Evolutionary conservation across 1,140 invertebrate species (phyloP).

Genomic region (Megalonaias nervosa): DNA sequence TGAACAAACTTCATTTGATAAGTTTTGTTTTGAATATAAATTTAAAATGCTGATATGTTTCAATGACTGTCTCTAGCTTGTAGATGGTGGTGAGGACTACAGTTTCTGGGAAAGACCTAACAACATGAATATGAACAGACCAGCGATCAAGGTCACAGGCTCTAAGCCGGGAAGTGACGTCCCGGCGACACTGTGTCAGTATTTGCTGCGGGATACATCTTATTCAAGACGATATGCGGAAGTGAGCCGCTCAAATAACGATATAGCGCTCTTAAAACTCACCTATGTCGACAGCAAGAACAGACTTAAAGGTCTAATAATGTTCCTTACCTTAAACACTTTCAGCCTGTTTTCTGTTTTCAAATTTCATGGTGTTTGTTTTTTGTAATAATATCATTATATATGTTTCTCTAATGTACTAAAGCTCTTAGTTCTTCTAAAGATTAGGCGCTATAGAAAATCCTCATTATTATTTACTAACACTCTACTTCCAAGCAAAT

Average conservation of each 20-base stretch:
- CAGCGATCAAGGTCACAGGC: conserved; percentile 76
- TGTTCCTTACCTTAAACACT: too few species aligned
- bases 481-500: too few species aligned
- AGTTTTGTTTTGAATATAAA: background rate
- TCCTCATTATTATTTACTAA: too few species aligned
- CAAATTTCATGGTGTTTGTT: too few species aligned
- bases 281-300: too few species aligned
- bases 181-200: conserved; percentile 77
- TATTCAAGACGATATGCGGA: conserved; percentile 40
- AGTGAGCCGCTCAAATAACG: conserved; percentile 2
- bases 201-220: conserved; percentile 71
- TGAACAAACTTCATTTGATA: background rate
- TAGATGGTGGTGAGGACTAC: conserved; percentile 48
- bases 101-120: conserved; percentile 62
- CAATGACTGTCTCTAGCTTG: conserved; percentile 56
- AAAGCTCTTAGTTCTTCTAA: too few species aligned
- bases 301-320: too few species aligned
- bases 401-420: too few species aligned
- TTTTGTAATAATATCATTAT: too few species aligned
- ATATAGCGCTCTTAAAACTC: too few species aligned
- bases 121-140: conserved; percentile 76
- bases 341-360: too few species aligned
- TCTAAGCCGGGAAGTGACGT: conserved; percentile 76
- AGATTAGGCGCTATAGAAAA: too few species aligned
- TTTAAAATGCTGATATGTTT: background rate